A percentile compares a stretch with the other conserved stretches of the same genome.
Conservation (phyloP, 2,888 invertebrate genomes). For the Melangyna quadrimaculata region DNA sequence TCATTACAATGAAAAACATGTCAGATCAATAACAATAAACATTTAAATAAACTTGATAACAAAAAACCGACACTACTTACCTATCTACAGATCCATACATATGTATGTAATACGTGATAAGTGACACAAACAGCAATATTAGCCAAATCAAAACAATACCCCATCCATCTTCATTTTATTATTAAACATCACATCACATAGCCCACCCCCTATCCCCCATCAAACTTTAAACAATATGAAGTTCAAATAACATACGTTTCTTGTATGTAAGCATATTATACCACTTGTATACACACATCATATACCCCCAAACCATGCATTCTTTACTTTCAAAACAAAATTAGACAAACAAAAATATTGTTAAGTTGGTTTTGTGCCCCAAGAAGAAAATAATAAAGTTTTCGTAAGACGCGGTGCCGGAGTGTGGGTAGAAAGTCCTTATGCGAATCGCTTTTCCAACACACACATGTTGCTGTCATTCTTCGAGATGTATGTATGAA, state of each 20-base stretch:
- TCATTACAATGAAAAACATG: constrained; percentile 39
- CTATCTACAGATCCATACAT: too few relatives aligned
- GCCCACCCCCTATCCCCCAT: not conserved
- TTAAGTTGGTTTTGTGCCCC: constrained; percentile 25
- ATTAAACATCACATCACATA: not conserved
- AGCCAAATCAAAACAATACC: constrained; percentile 27
- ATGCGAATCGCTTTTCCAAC: not conserved
- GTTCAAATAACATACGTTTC: not conserved
- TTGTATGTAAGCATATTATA: not conserved
- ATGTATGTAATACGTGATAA: not conserved
- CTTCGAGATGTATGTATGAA: not conserved
- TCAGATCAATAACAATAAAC: constrained; percentile 56
- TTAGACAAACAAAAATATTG: constrained; percentile 57
- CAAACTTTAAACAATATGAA: constrained; percentile 10
- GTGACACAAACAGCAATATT: constrained; percentile 31
- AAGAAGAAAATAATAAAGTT: not conserved
- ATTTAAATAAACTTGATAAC: constrained; percentile 21
- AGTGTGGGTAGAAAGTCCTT: constrained; percentile 6
- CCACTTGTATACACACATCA: not conserved
- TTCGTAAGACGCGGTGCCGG: too few relatives aligned
- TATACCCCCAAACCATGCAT: constrained; percentile 4
- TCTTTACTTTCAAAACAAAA: constrained; percentile 37
- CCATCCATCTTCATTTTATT: not conserved
- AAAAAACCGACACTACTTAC: constrained; percentile 10
- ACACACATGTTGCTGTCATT: constrained; percentile 2